Percentiles rank a stretch among this genome's conserved stretches.
These are phyloP conservation scores for Leptinotarsa undecemlineata DNA, from an alignment of 1,140 invertebrate genomes.

Conservation along the genomic window DNA sequence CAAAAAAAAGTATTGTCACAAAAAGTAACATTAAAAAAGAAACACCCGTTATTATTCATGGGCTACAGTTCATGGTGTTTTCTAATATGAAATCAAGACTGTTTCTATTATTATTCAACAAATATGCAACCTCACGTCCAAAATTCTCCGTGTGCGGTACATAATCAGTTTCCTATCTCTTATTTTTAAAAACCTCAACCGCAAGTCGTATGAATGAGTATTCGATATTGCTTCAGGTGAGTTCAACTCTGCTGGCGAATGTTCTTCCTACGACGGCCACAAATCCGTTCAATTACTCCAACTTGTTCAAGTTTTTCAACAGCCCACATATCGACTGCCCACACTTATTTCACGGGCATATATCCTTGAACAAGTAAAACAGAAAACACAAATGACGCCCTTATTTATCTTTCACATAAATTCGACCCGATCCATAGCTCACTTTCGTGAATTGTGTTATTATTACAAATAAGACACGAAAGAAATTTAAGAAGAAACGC, in stretches of 20 bases:
- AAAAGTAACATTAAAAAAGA: no score
- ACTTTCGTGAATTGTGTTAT: conserved; percentile 6
- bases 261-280: not conserved
- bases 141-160: no score
- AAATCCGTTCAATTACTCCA: conserved; percentile 8
- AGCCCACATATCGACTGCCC: not conserved
- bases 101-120: no score
- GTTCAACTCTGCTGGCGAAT: not conserved
- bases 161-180: no score
- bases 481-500: conserved; percentile 7
- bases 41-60: no score
- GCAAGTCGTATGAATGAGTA: no score
- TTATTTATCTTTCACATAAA: not conserved
- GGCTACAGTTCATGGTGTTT: no score
- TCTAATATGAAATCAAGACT: no score
- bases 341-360: not conserved
- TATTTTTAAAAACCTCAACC: no score
- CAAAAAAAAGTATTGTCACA: no score
- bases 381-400: not conserved
- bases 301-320: conserved; percentile 6
- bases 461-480: not conserved
- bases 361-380: conserved; percentile 4
- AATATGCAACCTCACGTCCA: no score
- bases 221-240: no score
- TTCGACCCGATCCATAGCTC: not conserved